Evolutionary conservation across 2,797 vertebrate genomes (phyloP), one percentile per base, ranked within the genome.

Genomic region (Betta splendens): DNA sequence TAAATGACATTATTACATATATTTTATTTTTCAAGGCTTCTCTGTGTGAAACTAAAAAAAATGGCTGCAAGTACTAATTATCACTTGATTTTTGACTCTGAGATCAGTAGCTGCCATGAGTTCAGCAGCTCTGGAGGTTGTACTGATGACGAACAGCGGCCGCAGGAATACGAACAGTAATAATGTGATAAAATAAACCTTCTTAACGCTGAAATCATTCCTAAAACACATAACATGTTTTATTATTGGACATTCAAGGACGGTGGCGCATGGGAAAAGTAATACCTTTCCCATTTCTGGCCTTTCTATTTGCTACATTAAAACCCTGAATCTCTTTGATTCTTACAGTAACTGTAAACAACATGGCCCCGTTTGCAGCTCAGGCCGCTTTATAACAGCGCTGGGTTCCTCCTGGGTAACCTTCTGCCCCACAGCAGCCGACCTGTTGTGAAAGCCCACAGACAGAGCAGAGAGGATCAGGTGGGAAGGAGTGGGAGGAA

Each of bases 351-450:
- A 65, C 29, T 13, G 21, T 45, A 60, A 58, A 29, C 28, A 36
- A 54, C 67, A 73, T 22, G n/a, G 37, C 55, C 54, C 44, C 31
- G 78, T 62, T 78, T 67, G 8, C 51, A 59, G 48, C 62, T 57
- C 57, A 1, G 33, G 38, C 46, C 36, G 68, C 26, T 82, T 75
- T 55, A 48, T 75, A 75, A 78, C 55, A 83, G 74, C 25, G n/a
- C 36, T 5, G 17, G 56, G 64, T 79, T 63, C 73, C 70, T 47
- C 47, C 40, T 58, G 65, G 61, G 63, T 64, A 52, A 65, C 69
- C 68, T 42, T 45, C 22, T 47, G 63, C 61, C 73, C 64, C 53
- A 17, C 50, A 77, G 62, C 72, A 28, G 73, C 52, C n/a, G 21
- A 48, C 48, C 8, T 57, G 71, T 60, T 54, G 32, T 71, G 50